These are phyloP conservation scores for Syngnathus scovelli DNA, from an alignment of 2,113 vertebrate species.

Conservation along the genomic window DNA sequence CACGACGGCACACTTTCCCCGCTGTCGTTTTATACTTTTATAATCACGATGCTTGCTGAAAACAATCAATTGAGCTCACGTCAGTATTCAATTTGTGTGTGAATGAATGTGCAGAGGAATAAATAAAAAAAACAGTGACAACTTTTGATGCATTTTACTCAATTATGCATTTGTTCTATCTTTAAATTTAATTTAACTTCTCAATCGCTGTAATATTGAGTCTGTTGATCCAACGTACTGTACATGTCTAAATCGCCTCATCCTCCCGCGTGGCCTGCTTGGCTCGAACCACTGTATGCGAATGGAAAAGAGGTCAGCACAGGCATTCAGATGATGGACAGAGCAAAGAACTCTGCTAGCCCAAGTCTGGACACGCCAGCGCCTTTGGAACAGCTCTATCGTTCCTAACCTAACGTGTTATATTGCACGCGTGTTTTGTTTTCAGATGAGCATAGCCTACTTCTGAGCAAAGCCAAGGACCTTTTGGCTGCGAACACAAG, in stretches of 20 bases:
- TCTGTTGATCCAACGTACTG: background rate
- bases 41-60: constrained; percentile 49
- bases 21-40: constrained; percentile 28
- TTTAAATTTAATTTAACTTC: too few relatives aligned
- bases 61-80: constrained; percentile 44
- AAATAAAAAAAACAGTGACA: constrained; percentile 12
- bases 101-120: constrained; percentile 25
- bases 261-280: constrained; percentile 44
- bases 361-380: constrained; percentile 26
- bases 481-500: constrained; percentile 37
- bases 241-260: constrained; percentile 29
- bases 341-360: constrained; percentile 49
- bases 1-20: background rate
- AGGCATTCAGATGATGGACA: constrained; percentile 43
- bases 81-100: constrained; percentile 10
- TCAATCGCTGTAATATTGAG: background rate
- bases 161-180: too few relatives aligned
- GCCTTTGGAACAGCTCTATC: constrained; percentile 29
- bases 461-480: constrained; percentile 34
- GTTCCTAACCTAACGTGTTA: constrained; percentile 28
- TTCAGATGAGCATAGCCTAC: constrained; percentile 26
- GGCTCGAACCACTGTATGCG: constrained; percentile 40
- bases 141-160: too few relatives aligned
- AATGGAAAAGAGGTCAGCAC: constrained; percentile 62
- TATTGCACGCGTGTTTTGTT: constrained; percentile 3